A percentile compares a stretch with the other conserved stretches of the same genome.
These are phyloP conservation scores for Emydoidea blandingii DNA, from an alignment of 2,797 vertebrate genomes.

Conservation along the genomic window DNA sequence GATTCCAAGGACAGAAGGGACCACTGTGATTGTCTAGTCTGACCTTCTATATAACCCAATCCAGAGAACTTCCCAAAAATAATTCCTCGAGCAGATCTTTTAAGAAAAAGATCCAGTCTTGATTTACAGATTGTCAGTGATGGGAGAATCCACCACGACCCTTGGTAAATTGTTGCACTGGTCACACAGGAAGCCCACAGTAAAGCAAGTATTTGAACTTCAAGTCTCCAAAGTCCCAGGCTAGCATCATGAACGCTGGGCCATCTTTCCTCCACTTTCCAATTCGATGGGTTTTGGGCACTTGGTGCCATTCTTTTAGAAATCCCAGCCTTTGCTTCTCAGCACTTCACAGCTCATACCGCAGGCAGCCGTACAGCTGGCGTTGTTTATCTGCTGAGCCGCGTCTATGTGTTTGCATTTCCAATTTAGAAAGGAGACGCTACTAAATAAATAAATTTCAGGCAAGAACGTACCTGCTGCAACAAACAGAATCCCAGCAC, in stretches of 20 bases:
- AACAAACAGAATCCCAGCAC: conserved; percentile 95
- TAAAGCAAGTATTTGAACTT: neutral
- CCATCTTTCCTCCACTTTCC: neutral
- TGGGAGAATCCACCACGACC: neutral
- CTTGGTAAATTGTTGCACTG: neutral
- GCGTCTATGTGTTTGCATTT: neutral
- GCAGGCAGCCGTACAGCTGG: neutral
- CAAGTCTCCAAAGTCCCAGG: neutral
- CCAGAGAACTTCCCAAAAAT: neutral
- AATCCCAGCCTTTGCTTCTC: neutral
- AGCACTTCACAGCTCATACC: neutral
- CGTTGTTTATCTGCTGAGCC: neutral
- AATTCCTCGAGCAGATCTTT: neutral
- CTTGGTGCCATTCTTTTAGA: neutral
- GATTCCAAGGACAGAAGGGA: neutral
- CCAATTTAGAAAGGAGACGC: neutral
- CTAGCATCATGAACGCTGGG: neutral
- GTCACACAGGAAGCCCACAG: neutral
- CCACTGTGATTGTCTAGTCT: neutral
- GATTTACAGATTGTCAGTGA: neutral
- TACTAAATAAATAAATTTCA: neutral
- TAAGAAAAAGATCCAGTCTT: neutral
- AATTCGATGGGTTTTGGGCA: neutral
- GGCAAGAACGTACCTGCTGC: conserved; percentile 88
- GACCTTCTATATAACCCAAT: neutral